Base-by-base conservation (phyloP, 2,888 invertebrate species). In the Himalopsyche anomala region DNA sequence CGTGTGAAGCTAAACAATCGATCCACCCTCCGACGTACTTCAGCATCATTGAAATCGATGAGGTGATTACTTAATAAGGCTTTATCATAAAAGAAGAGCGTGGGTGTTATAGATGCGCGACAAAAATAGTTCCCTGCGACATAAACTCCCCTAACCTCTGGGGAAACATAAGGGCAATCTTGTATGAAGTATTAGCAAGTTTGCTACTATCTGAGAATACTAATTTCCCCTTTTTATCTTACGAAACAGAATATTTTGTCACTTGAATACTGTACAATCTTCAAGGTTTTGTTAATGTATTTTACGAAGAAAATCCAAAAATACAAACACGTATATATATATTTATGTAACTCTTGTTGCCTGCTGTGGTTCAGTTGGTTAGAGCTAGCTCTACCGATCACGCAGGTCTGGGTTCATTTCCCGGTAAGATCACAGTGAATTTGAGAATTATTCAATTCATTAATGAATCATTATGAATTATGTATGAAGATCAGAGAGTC, bases 151-250 rank as follows among this genome's bases (percentile, higher is more conserved):
- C n/a, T 51, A 15, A 11, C 80, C 80, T 28, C 45, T 28, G n/a
- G 80, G 80, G 80, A 82, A 17, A 45, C 80, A 82, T 82, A 84
- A 84, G 84, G 82, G 83, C 86, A 87, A 86, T 84, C 86, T 82
- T 84, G 84, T 80, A 82, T 84, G 86, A 84, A 87, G 84, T 84
- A 87, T 87, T 87, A 87, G 79, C 79, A 87, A 87, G 82, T 87
- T 84, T 69, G 9, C 40, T 40, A 85, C 86, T 82, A 56, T 55
- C 84, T 28, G 56, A 28, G 86, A 84, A 87, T 87, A 87, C 84
- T 79, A 87, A 87, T 84, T 62, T 84, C 36, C 51, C 69, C 38
- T 69, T 42, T 56, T 40, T 80, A 80, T 80, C 45, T 80, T 42
- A 42, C 36, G 42, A n/a, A 4, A 11, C 15, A 51, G 51, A 15